Conservation (phyloP, 2,888 invertebrate genomes). For the Linnaemya vulpina region DNA sequence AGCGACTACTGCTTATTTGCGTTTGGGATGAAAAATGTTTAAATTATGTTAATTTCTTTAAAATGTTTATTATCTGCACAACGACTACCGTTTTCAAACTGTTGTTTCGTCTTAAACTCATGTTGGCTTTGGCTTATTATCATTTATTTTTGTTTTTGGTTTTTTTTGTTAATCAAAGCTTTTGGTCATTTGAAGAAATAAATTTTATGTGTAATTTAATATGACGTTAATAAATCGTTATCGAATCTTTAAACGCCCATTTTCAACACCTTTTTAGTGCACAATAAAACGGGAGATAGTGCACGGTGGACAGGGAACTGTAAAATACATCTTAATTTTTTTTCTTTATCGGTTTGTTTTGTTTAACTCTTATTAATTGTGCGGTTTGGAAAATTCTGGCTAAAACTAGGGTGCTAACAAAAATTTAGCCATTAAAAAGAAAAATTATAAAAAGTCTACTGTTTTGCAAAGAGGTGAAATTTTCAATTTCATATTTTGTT, state of each 20-base stretch:
- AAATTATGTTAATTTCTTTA: conserved; percentile 60
- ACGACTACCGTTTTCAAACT: conserved; percentile 27
- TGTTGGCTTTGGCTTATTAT: conserved; percentile 29
- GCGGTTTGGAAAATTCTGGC: no score
- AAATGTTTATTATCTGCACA: conserved; percentile 33
- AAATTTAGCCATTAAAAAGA: no score
- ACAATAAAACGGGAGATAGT: background rate
- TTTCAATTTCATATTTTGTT: no score
- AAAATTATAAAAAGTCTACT: no score
- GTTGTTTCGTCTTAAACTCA: conserved; percentile 24
- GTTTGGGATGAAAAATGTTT: conserved; percentile 57
- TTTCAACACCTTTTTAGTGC: conserved; percentile 71
- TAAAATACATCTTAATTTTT: background rate
- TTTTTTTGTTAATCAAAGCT: background rate
- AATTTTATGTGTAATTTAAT: conserved; percentile 54
- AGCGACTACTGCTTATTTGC: conserved; percentile 58
- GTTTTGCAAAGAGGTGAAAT: no score
- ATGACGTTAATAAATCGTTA: conserved; percentile 65
- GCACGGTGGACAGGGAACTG: background rate
- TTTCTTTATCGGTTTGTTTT: no score
- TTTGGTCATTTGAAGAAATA: conserved; percentile 37
- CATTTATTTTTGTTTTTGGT: background rate
- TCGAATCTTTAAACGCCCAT: conserved; percentile 65
- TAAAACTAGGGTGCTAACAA: no score
- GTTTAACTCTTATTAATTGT: background rate